Evolutionary conservation across 2,888 invertebrate genomes (phyloP), one percentile per base, ranked within the genome.

Genomic region (Sesamia inferens): DNA sequence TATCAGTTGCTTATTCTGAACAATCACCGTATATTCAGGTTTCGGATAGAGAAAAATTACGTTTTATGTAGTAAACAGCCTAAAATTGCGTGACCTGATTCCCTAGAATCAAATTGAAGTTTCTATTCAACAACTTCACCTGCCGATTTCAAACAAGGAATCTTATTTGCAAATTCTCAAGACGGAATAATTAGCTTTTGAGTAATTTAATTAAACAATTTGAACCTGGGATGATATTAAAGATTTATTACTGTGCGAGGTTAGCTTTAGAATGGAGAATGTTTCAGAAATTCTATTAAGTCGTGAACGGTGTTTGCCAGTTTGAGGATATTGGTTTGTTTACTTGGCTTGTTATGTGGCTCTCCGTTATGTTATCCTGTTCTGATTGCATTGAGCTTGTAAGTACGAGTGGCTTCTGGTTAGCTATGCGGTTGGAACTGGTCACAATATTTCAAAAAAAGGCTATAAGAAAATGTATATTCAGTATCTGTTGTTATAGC

Each of bases 171-270:
- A 74, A 86, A 86, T 71, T 86, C 81, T 81, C 86, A 84, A 83
- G 81, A 80, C 72, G 65, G 84, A 83, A 86, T 87, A 88, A 88
- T 87, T 85, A 87, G 82, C 84, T 81, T 75, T 83, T 71, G 79
- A 81, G 79, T 78, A 74, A 88, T 85, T 88, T 79, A 85, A 88
- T 88, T 87, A 82, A 85, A 83, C 82, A 81, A 82, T 87, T 87
- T 87, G 68, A 81, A 81, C 84, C 78, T 78, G 67, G 14, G 75
- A 76, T 72, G 74, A 81, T 85, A 83, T 85, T 88, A 79, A 85
- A 85, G 73, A 83, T 74, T 85, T 83, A 84, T 82, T 74, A 74
- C 67, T 66, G 69, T 71, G 66, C 65, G 55, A 63, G 78, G 62
- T 71, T 76, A 44, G 69, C 67, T 84, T 72, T n/a, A 42, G 48